Percentiles rank a stretch among this genome's conserved stretches.
phyloP scores from a whole-genome alignment of 2,888 invertebrate genomes.

The Mythimna impura region DNA sequence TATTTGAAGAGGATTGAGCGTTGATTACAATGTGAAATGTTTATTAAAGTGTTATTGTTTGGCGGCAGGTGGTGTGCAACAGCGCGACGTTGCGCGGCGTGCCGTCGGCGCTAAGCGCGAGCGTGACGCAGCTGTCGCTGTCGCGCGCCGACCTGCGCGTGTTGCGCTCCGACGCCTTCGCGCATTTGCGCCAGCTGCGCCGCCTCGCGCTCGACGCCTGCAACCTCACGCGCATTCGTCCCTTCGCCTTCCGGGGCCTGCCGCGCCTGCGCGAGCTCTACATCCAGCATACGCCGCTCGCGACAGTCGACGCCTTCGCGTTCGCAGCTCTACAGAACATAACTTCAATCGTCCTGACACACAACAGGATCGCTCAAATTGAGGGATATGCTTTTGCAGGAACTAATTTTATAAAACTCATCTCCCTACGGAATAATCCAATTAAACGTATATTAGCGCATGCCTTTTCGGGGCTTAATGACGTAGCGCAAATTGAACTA shows the following conservation, averaged over 20 bases:
- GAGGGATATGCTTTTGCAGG: conserved; percentile 96
- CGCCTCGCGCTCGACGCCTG: conserved; percentile 97
- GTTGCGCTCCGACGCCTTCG: conserved; percentile 95
- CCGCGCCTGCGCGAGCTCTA: conserved; percentile 94
- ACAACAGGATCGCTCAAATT: conserved; percentile 93
- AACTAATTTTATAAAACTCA: conserved; percentile 95
- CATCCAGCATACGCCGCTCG: conserved; percentile 96
- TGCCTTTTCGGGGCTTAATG: conserved; percentile 95
- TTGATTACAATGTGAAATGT: conserved; percentile 51
- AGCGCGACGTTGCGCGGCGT: conserved; percentile 95
- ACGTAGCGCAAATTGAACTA: conserved; percentile 95
- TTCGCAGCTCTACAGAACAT: conserved; percentile 96
- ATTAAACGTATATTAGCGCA: conserved; percentile 94
- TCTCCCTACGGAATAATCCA: conserved; percentile 96
- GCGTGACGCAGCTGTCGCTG: conserved; percentile 95
- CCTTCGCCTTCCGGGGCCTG: conserved; percentile 96
- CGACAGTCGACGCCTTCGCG: conserved; percentile 95
- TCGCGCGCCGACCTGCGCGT: conserved; percentile 96
- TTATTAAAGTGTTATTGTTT: conserved; percentile 56
- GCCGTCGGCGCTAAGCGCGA: conserved; percentile 93
- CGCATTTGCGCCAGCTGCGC: conserved; percentile 94
- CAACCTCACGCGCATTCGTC: conserved; percentile 95
- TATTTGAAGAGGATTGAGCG: conserved; percentile 65
- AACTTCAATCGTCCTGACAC: conserved; percentile 92
- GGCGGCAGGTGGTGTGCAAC: conserved; percentile 95